Base-by-base conservation (phyloP, 2,888 invertebrate species). In the Argyresthia albistria region DNA sequence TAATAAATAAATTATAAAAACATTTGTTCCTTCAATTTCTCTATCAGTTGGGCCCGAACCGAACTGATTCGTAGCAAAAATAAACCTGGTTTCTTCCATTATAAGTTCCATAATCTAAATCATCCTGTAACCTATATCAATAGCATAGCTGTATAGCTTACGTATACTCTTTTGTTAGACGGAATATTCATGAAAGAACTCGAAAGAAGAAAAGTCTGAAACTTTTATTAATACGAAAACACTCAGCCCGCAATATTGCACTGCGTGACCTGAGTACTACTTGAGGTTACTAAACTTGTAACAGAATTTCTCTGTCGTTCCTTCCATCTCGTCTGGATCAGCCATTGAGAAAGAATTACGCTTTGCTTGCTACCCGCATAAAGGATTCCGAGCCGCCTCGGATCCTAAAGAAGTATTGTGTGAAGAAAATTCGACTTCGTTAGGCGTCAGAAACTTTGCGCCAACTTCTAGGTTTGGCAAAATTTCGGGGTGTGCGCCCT, bases 141-240 rank as follows among this genome's bases (percentile, higher is more conserved):
- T 25, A n/a, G n/a, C n/a, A n/a, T n/a, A n/a, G n/a, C 6, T 25
- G 3, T 25, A 6, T 6, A 25, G 25, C 25, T n/a, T 25, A 25
- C 25, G 25, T 25, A 25, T 25, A 25, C 25, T 25, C 25, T 25
- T 25, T 25, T 25, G 25, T 25, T 25, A 25, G 25, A 25, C 25
- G 25, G 25, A 25, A 4, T 25, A 4, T 25, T 25, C 6, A 25
- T 25, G 25, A 25, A 11, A 47, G 8, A 11, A 8, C 11, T 35
- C 47, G 11, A 16, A 12, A 36, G n/a, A 15, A 25, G 35, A n/a
- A 37, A 48, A 48, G 70, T 78, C 75, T 74, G 80, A 80, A 77
- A 80, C 83, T 83, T 74, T 82, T 83, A 82, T 83, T 80, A 82
- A 83, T 81, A 82, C 78, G 71, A 75, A 76, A 76, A 74, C 73